Evolutionary conservation across 2,113 vertebrate genomes (phyloP).

Genomic region (Rhombomys opimus): DNA sequence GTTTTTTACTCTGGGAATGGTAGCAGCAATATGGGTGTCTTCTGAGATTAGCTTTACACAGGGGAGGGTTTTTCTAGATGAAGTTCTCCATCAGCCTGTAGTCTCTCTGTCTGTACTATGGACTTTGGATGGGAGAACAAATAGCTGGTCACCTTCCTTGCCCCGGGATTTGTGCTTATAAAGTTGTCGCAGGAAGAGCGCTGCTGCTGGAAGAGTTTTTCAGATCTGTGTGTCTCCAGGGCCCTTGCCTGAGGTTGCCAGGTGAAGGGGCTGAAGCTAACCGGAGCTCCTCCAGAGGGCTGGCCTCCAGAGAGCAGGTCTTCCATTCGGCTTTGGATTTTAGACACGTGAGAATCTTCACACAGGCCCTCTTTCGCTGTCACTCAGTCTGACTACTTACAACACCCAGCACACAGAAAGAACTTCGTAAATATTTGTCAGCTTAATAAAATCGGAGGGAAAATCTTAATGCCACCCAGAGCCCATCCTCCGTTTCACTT

Average conservation of each 20-base stretch:
- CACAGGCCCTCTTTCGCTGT: background rate
- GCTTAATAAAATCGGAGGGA: background rate
- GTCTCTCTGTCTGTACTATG: background rate
- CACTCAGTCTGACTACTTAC: background rate
- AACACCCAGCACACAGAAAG: background rate
- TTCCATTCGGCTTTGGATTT: background rate
- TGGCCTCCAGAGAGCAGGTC: background rate
- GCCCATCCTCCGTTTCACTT: background rate
- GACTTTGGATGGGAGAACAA: background rate
- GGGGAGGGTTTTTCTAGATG: background rate
- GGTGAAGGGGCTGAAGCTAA: background rate
- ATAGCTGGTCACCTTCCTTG: background rate
- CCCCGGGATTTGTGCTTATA: background rate
- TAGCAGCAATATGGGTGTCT: background rate
- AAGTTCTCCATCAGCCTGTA: background rate
- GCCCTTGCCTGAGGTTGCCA: background rate
- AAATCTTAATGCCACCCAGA: background rate
- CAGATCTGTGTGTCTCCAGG: background rate
- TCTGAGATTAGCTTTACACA: too few species aligned
- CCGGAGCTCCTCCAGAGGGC: background rate
- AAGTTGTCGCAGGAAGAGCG: background rate
- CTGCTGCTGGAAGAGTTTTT: background rate
- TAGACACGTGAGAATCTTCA: background rate
- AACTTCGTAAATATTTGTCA: background rate
- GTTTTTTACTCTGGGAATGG: background rate